These are phyloP conservation scores for Luscinia megarhynchos DNA, from an alignment of 2,797 vertebrate species.

Conservation along the genomic window DNA sequence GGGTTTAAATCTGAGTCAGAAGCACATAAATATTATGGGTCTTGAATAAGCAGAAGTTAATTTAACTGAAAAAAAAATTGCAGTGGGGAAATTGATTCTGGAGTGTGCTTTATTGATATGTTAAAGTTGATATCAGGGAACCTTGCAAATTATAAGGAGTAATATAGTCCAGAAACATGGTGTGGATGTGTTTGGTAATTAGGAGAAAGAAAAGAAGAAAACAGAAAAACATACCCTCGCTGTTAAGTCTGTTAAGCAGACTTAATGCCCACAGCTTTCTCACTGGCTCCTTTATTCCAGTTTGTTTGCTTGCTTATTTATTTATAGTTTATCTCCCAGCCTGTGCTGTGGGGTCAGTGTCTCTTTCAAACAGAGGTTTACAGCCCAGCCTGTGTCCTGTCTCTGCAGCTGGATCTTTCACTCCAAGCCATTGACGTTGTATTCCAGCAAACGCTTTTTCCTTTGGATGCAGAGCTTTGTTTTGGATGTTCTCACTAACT, in stretches of 20 bases:
- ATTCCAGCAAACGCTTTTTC: not conserved
- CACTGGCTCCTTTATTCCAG: not conserved
- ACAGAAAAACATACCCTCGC: accelerated
- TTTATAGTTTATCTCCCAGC: not conserved
- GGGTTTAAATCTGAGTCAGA: not conserved
- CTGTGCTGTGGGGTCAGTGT: not conserved
- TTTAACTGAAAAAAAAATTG: not conserved
- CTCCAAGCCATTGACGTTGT: not conserved
- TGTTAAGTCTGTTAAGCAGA: too few species aligned
- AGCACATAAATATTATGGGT: not conserved
- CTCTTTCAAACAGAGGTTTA: not conserved
- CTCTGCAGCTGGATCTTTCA: not conserved
- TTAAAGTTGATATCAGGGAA: not conserved
- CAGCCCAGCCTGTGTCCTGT: not conserved
- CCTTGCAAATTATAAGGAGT: not conserved
- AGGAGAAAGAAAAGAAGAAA: not conserved
- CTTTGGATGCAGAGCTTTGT: not conserved
- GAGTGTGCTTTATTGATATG: not conserved
- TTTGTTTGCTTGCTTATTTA: not conserved
- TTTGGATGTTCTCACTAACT: not conserved
- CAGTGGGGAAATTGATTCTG: not conserved
- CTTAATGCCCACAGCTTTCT: not conserved
- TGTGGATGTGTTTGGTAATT: not conserved
- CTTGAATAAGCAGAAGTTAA: not conserved
- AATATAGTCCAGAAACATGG: not conserved